Base-by-base conservation (phyloP, 2,888 invertebrate genomes). In the Leptogaster cylindrica region DNA sequence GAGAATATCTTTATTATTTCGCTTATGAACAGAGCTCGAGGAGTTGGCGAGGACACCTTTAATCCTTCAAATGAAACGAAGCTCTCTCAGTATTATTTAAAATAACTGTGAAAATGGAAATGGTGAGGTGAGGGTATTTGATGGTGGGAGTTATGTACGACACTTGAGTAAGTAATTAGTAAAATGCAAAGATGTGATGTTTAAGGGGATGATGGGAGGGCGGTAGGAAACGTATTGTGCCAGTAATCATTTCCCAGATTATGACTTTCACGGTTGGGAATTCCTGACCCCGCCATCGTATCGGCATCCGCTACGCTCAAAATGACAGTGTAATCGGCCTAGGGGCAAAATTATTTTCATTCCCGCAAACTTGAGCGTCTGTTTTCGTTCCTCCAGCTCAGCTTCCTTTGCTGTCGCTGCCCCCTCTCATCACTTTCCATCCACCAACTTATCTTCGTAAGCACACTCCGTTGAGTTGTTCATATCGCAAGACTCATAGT, bases 301-400 rank as follows among this genome's bases (percentile, higher is more conserved):
- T 36, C n/a, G n/a, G n/a, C n/a, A n/a, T n/a, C n/a, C n/a, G n/a
- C n/a, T n/a, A n/a, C 31, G 4, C 31, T 16, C 31, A 31, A 52
- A 31, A 52, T 52, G 52, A 31, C 52, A 52, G 31, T 52, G 52
- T 31, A 52, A 31, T 52, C 52, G 28, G 52, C 52, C 52, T 52
- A 52, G 18, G 18, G 52, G 52, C 52, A 16, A 52, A 33, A 31
- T 52, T 52, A 52, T 52, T 52, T 52, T 31, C 27, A 25, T 52
- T 28, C 31, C 12, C 18, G 20, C 16, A 52, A 36, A 52, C 52
- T 33, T 31, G 31, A 52, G 20, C 52, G 28, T 52, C 28, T 52
- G 52, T 4, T 52, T 52, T 52, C 31, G 52, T 52, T 52, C 31
- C 28, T 52, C 52, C 14, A 28, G 31, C 16, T 18, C 16, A 23